Evolutionary conservation across 2,797 vertebrate genomes (phyloP), one percentile per base, ranked within the genome.

Genomic region (Myotis findleyi): DNA sequence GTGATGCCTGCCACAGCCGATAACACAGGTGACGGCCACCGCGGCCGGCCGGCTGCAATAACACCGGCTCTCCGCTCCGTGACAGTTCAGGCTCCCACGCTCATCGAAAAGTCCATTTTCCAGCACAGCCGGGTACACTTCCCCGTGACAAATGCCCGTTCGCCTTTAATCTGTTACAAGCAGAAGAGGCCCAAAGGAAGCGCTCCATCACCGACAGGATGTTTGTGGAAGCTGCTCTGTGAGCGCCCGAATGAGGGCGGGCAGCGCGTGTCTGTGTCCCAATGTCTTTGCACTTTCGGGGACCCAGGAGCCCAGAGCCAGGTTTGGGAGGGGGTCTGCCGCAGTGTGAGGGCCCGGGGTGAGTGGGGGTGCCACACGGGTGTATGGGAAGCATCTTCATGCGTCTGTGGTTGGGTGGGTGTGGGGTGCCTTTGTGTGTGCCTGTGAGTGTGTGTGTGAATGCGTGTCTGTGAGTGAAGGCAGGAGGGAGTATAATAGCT

Each of bases 91-190:
- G 97, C 97, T 97, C 97, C 69, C 94, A 90, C 38, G 92, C 97
- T 95, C 93, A 81, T 94, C 95, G 81, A 55, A 94, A 97, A 98
- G 98, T 97, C 98, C 98, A 97, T 98, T 98, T 98, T 97, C 98
- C 97, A 0, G 88, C 97, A 97, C 97, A 97, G 95, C 97, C 94
- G 97, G 95, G 97, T 95, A 97, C 96, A 91, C 96, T 97, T 97
- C 82, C 95, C 97, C 30, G 5, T 97, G 97, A 98, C 98, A 97
- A 98, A 93, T 84, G 96, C 96, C 96, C 93, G 87, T 97, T 97
- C 96, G 93, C 96, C 97, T 98, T 98, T 97, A 97, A 98, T 98
- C 97, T 97, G 97, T 98, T 97, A 97, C 97, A 97, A 95, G 96
- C 95, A 7, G 51, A 96, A 91, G 97, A 97, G 96, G 89, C 95